Conservation (phyloP, 2,797 vertebrate genomes). For the Astyanax mexicanus region DNA sequence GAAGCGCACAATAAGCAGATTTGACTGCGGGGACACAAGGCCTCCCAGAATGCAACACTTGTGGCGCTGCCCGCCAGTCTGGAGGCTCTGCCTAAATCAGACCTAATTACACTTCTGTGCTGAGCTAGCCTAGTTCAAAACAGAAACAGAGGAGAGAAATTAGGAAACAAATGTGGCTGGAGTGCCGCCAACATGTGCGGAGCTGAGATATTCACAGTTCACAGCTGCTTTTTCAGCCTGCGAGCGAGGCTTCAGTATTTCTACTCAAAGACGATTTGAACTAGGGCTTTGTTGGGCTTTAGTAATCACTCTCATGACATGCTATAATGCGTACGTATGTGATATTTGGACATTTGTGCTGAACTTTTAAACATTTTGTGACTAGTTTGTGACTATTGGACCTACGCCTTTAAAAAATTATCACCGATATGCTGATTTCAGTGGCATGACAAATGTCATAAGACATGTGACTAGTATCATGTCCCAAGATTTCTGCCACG, state of each 20-base stretch:
- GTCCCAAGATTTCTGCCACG: too few relatives aligned
- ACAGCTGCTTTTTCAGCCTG: not conserved
- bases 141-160: conserved; percentile 39
- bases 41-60: conserved; percentile 22
- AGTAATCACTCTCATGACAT: too few relatives aligned
- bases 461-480: too few relatives aligned
- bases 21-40: conserved; percentile 24
- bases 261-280: not conserved
- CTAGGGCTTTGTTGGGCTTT: not conserved
- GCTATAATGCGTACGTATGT: too few relatives aligned
- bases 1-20: conserved; percentile 23
- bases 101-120: conserved; percentile 49
- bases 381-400: too few relatives aligned
- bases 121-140: conserved; percentile 60
- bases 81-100: conserved; percentile 33
- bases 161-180: conserved; percentile 38
- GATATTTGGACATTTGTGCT: too few relatives aligned
- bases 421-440: too few relatives aligned
- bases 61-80: conserved; percentile 16
- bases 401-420: too few relatives aligned
- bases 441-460: too few relatives aligned
- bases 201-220: conserved; percentile 14
- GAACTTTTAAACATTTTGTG: too few relatives aligned
- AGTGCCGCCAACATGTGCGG: conserved; percentile 38
- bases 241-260: not conserved